Base-by-base conservation (phyloP, 2,797 vertebrate genomes). In the Manis javanica region DNA sequence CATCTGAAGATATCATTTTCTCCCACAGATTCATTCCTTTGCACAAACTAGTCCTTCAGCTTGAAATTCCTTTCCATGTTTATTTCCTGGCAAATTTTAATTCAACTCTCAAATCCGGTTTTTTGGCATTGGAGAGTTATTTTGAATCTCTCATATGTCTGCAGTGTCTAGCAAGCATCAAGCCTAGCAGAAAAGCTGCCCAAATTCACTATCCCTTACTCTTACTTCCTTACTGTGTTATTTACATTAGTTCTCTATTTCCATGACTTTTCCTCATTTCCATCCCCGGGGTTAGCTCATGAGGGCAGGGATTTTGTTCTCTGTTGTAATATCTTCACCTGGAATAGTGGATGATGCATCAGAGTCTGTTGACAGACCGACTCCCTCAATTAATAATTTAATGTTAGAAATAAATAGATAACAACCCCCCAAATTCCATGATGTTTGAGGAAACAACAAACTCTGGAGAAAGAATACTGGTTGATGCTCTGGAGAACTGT, bases 341-440 rank as follows among this genome's bases (percentile, higher is more conserved):
- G 39, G 2, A 81, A 72, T 0, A 64, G 13, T 4, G 19, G 8
- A 24, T 71, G 39, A 29, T 0, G 9, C 0, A 12, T 26, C 64
- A 77, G 53, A 46, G 59, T 75, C 1, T 79, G 63, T 94, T 55
- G 19, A 31, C 26, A 81, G 16, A 31, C 26, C 81, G 13, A 57
- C 12, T 71, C 8, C 2, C 39, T 84, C 39, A 63, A 37, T 81
- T 87, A 66, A 81, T 74, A 71, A 69, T 68, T 61, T 82, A 85
- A 69, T 91, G 46, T 42, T 92, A 61, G 16, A 91, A 86, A 78
- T 79, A 64, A 49, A 61, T 77, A 66, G 14, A 51, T 57, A 61
- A 78, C 29, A 87, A 94, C 26, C 61, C 26, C 19, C 26, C 6
- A 31, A 75, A 66, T 68, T 68, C 26, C 9, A 34, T 42, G 18